Evolutionary conservation across 2,113 vertebrate species (phyloP), one percentile per base, ranked within the genome.

Genomic region (Salvelinus sp.): DNA sequence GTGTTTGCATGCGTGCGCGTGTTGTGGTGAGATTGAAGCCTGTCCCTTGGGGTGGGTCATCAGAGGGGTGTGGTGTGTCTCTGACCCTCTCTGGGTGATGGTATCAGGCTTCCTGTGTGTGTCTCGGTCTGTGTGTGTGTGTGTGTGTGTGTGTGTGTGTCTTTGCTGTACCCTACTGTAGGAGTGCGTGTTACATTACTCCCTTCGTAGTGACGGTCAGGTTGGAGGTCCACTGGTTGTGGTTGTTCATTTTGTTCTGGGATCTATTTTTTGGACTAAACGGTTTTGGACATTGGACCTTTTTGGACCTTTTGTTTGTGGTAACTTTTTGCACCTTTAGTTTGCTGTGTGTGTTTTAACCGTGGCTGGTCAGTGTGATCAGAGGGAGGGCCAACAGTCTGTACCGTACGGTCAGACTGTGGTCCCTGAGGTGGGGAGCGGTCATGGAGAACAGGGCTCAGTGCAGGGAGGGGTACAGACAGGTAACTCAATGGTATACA

Each of bases 1-100:
- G 13, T 69, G 25, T 69, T 23, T 69, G 18, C 13, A 10, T 57
- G 25, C 9, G 69, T 77, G 60, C 67, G 23, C 67, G 18, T 16
- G 13, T 57, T 73, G n/a, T 58, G 57, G 66, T 71, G 72, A 12
- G 63, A 62, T 33, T 14, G 47, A 18, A 47, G 38, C 44, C 3
- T 22, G 75, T 85, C 83, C 67, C 88, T 81, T 81, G 87, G 89
- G 91, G 70, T 54, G 69, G 77, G 83, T 88, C 90, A 92, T 93
- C 91, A 91, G 87, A 85, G 82, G 89, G 93, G 93, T 84, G 91
- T 82, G 88, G 81, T 54, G 50, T 54, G 50, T 90, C 68, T 44
- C 6, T 33, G 23, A 69, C 28, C 69, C 67, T 1, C 18, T 38
- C 4, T 23, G 64, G 66, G n/a, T 83, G 92, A 93, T 92, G 71